Percentiles rank a stretch among this genome's conserved stretches.
phyloP scores from a whole-genome alignment of 23 tunicate genomes.

The Ciona savignyi region DNA sequence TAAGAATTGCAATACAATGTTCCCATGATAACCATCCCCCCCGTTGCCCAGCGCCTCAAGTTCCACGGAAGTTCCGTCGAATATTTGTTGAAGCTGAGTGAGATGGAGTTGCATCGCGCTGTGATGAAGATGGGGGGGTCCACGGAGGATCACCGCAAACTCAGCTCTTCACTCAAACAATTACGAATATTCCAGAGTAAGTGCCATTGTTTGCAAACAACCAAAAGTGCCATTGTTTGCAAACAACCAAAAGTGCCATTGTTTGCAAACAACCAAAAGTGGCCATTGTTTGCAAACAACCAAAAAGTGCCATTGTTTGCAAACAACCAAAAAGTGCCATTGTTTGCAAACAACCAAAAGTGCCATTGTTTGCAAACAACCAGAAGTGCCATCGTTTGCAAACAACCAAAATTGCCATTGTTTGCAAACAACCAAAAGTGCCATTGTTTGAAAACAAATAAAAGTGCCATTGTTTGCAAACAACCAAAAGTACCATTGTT shows the following conservation, averaged over 20 bases:
- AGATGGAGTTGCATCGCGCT: constrained; percentile 25
- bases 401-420: too few relatives aligned
- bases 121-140: constrained; percentile 22
- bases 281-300: neutral
- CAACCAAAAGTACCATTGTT: too few relatives aligned
- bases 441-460: too few relatives aligned
- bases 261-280: neutral
- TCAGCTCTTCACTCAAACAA: constrained; percentile 24
- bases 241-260: neutral
- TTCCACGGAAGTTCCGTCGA: constrained; percentile 40
- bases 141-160: constrained; percentile 49
- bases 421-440: too few relatives aligned
- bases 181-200: constrained; percentile 42
- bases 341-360: neutral
- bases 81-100: constrained; percentile 17
- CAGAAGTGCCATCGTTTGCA: too few relatives aligned
- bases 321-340: neutral
- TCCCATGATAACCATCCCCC: neutral
- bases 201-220: neutral
- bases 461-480: too few relatives aligned
- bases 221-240: neutral
- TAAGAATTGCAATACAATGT: too few relatives aligned
- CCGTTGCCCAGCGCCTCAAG: neutral
- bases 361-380: neutral
- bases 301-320: neutral